These are phyloP conservation scores for Matsumurasca onukii DNA, from an alignment of 1,140 invertebrate species.

Conservation along the genomic window DNA sequence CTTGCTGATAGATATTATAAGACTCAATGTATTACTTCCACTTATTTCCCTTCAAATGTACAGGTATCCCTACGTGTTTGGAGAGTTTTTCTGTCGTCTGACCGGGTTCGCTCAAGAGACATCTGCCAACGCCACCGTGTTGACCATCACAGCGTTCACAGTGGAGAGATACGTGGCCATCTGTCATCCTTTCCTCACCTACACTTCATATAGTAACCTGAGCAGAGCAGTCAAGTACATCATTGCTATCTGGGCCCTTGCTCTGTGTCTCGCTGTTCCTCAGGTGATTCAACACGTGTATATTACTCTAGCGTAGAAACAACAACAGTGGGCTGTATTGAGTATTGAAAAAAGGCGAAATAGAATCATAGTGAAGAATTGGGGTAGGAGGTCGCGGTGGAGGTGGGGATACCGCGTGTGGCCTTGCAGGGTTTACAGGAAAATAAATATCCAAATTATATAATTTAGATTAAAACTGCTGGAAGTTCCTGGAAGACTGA, in stretches of 20 bases:
- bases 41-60: no score
- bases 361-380: background rate
- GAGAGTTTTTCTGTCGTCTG: constrained; percentile 80
- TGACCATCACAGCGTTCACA: constrained; percentile 93
- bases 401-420: background rate
- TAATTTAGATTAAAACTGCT: no score
- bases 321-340: background rate
- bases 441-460: no score
- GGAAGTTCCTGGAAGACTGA: no score
- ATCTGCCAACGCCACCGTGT: constrained; percentile 89
- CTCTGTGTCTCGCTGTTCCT: constrained; percentile 75
- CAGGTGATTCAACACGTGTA: constrained; percentile 42
- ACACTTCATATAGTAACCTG: constrained; percentile 78
- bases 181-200: constrained; percentile 85
- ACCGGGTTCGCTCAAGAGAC: constrained; percentile 84
- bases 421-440: no score
- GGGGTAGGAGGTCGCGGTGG: background rate
- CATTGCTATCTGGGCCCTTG: constrained; percentile 67
- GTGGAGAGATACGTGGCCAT: constrained; percentile 94
- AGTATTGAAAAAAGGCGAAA: background rate
- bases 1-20: no score
- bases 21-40: no score
- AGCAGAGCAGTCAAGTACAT: constrained; percentile 70
- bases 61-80: constrained; percentile 85
- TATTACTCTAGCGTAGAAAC: background rate